Conservation (phyloP, 2,888 invertebrate genomes). For the Cantharis lateralis region DNA sequence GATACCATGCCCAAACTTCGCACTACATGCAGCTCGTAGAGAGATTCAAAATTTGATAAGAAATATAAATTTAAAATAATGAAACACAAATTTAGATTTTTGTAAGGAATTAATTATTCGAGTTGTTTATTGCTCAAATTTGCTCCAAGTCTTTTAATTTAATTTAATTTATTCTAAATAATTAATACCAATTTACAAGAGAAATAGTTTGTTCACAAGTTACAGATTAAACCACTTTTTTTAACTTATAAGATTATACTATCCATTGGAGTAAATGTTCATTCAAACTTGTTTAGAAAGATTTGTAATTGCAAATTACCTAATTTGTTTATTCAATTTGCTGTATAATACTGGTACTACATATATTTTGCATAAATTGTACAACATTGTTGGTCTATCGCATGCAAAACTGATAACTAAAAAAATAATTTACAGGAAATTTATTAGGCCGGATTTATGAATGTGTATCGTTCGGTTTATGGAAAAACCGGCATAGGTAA, state of each 20-base stretch:
- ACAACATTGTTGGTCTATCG: neutral
- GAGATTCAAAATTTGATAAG: constrained; percentile 21
- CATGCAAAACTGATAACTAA: neutral
- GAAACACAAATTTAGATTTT: constrained; percentile 6
- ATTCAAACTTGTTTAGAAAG: neutral
- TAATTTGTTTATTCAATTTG: neutral
- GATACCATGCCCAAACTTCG: constrained; percentile 44
- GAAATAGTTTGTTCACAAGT: neutral
- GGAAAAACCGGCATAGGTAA: neutral
- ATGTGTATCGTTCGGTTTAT: neutral
- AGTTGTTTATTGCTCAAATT: neutral
- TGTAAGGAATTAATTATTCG: neutral
- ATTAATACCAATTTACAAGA: neutral
- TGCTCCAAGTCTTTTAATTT: neutral
- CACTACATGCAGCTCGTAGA: constrained; percentile 46
- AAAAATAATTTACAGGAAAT: neutral
- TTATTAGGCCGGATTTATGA: neutral
- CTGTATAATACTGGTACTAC: neutral
- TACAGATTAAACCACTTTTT: neutral
- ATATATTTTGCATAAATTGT: neutral
- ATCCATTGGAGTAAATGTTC: neutral
- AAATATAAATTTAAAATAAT: neutral
- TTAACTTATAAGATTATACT: neutral
- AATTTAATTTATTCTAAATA: neutral
- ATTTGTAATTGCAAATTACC: neutral